Base-by-base conservation (phyloP, 2,113 vertebrate genomes). In the Clarias magur region DNA sequence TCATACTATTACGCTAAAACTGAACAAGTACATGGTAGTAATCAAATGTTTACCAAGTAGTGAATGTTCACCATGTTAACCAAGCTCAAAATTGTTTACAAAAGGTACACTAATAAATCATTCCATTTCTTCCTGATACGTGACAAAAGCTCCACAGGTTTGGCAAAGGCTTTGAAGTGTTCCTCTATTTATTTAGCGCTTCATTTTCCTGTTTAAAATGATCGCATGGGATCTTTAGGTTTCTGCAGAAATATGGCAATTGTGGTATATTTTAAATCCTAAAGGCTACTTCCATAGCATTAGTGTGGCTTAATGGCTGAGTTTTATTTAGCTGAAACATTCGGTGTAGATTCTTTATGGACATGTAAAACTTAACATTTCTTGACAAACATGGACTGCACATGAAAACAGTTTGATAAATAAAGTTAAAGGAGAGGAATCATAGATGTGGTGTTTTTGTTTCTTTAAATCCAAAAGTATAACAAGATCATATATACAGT, bases 351-450 rank as follows among this genome's bases (percentile, higher is more conserved):
- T 83, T 63, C 30, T 65, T 54, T 57, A 72, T 63, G 62, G 59
- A 83, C 72, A 82, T 78, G 48, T 70, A 83, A 60, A 60, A 8
- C n/a, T 1, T 48, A 67, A 63, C 38, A 15, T 84, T 85, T 90
- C 76, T 90, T 88, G 89, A 92, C 88, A 84, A 48, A 68, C 67
- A 79, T 82, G 72, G 70, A 42, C 15, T 82, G 72, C 86, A 73
- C 82, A 88, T 91, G 88, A 82, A 1, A 87, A 12, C 83, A 80
- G 86, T 88, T 93, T 93, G 91, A 92, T 88, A 87, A 93, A 93
- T 93, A 93, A 94, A 93, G 86, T 83, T 82, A 62, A 87, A 82
- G 83, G 79, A 87, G 27, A 87, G 86, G 30, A 86, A 88, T 62
- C 54, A 89, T 56, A 27, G 21, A 86, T 23, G 4, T 17, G 70